Conservation (phyloP, 2,797 vertebrate species). For the Neoniphon sammara region DNA sequence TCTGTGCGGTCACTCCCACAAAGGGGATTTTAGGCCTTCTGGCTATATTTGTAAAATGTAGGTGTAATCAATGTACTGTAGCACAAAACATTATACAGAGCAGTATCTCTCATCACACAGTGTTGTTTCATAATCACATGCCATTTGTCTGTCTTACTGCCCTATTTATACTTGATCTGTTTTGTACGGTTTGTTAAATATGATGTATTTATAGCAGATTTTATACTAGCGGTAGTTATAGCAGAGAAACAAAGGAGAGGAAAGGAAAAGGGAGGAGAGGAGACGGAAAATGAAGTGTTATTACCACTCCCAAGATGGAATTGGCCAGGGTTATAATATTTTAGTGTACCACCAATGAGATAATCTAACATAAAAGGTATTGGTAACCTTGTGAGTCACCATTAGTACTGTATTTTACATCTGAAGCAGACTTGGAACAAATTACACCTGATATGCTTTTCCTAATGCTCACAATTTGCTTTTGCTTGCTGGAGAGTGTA, state of each 20-base stretch:
- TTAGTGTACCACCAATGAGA: neutral
- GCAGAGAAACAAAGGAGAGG: constrained; percentile 9
- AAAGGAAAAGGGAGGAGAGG: neutral
- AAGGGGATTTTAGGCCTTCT: neutral
- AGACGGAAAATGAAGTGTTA: constrained; percentile 32
- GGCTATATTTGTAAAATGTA: constrained; percentile 20
- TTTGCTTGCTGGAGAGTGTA: neutral
- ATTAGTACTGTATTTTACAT: neutral
- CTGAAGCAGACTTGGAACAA: neutral
- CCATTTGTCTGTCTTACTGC: constrained; percentile 33
- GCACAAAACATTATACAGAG: constrained; percentile 7
- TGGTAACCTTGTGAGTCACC: neutral
- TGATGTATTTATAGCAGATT: constrained; percentile 73
- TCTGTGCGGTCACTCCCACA: constrained; percentile 13
- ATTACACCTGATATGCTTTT: neutral
- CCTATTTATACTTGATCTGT: constrained; percentile 73
- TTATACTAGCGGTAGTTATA: constrained; percentile 51
- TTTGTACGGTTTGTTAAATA: constrained; percentile 68
- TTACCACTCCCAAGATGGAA: constrained; percentile 62
- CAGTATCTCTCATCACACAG: constrained; percentile 9
- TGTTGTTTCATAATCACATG: neutral
- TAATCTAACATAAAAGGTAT: neutral
- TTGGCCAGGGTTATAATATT: neutral
- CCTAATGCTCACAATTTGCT: neutral
- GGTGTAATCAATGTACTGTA: constrained; percentile 31